Evolutionary conservation across 1,140 invertebrate genomes (phyloP).

Genomic region (Trachymyrmex cornetzi): DNA sequence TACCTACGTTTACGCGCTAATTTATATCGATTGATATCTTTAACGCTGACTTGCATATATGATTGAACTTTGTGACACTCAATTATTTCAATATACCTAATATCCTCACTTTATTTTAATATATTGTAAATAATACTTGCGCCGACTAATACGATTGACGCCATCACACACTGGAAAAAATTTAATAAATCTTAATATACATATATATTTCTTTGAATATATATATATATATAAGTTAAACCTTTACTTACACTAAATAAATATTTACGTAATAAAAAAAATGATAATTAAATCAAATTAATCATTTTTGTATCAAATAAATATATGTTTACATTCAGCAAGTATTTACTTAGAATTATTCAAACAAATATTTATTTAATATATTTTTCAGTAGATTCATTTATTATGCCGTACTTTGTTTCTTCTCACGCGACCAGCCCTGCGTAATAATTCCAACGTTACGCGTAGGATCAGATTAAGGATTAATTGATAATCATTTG

Average conservation of each 20-base stretch:
- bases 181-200: too few species aligned
- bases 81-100: not conserved
- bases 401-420: not conserved
- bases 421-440: not conserved
- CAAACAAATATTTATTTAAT: too few species aligned
- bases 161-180: too few species aligned
- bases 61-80: not conserved
- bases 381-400: not conserved
- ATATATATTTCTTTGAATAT: too few species aligned
- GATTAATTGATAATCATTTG: slow-evolving; percentile 51
- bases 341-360: too few species aligned
- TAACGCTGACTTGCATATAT: not conserved
- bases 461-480: not conserved
- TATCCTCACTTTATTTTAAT: slow-evolving; percentile 10
- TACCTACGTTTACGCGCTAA: not conserved
- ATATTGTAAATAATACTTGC: not conserved
- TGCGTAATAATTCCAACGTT: slow-evolving; percentile 2
- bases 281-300: too few species aligned
- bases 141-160: not conserved
- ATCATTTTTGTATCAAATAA: too few species aligned
- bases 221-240: too few species aligned
- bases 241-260: too few species aligned
- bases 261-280: too few species aligned
- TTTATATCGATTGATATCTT: slow-evolving; percentile 11
- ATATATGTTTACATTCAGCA: too few species aligned